These are phyloP conservation scores for Eptatretus burgeri DNA, from an alignment of 2,113 vertebrate genomes.

Conservation along the genomic window DNA sequence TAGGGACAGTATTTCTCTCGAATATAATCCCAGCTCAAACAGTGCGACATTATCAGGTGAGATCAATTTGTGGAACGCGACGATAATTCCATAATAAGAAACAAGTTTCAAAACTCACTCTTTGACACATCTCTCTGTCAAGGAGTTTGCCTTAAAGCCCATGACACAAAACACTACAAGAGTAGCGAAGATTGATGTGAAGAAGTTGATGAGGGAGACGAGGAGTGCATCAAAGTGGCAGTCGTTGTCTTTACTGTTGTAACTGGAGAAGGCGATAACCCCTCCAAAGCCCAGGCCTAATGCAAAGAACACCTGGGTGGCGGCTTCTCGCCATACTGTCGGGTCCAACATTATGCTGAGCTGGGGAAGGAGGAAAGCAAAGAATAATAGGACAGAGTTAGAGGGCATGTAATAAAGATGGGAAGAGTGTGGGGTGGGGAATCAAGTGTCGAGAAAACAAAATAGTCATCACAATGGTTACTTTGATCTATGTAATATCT, in stretches of 20 bases:
- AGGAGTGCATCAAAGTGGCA: conserved; percentile 91
- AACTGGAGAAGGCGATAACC: conserved; percentile 95
- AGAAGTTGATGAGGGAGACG: conserved; percentile 90
- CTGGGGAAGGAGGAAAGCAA: conserved; percentile 25
- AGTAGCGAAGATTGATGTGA: conserved; percentile 83
- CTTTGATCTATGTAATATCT: neutral
- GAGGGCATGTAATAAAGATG: neutral
- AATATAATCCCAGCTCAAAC: neutral
- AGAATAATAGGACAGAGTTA: neutral
- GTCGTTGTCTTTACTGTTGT: conserved; percentile 97
- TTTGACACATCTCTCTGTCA: conserved; percentile 44
- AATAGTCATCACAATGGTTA: neutral
- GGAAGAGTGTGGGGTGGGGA: neutral
- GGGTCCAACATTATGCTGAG: conserved; percentile 82
- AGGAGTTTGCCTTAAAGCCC: conserved; percentile 87
- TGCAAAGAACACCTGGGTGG: conserved; percentile 90
- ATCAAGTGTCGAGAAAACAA: neutral
- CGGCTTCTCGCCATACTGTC: conserved; percentile 82
- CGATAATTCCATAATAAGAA: neutral
- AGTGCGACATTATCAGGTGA: neutral
- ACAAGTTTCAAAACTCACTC: conserved; percentile 16
- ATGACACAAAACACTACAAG: conserved; percentile 90
- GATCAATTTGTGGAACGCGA: neutral
- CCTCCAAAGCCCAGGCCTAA: conserved; percentile 85
- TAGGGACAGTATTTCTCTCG: no score